Conservation (phyloP, 1,140 invertebrate species). For the Theocolax elegans region DNA sequence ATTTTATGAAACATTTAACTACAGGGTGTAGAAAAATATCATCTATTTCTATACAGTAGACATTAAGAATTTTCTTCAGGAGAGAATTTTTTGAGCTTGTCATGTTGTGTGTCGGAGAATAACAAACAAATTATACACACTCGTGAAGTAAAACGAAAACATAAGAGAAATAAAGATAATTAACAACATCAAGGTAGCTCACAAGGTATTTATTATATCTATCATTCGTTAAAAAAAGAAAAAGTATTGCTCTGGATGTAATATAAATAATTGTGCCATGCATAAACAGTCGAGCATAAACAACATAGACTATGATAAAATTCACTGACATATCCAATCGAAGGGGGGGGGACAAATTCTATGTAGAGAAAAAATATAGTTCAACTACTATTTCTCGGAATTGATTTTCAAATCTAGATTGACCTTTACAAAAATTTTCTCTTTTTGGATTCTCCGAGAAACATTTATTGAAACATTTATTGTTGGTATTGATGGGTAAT, state of each 20-base stretch:
- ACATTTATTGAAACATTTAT: slow-evolving; percentile 2
- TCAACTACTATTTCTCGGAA: slow-evolving; percentile 37
- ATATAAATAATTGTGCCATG: slow-evolving; percentile 55
- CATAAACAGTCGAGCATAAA: slow-evolving; percentile 55
- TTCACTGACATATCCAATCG: slow-evolving; percentile 15
- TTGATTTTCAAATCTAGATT: neutral
- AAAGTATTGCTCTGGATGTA: slow-evolving; percentile 41
- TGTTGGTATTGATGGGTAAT: slow-evolving; percentile 37
- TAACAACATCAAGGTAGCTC: slow-evolving; percentile 45
- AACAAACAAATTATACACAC: slow-evolving; percentile 45
- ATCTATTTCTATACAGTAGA: too few species aligned
- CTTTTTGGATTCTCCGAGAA: slow-evolving; percentile 31
- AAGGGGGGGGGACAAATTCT: neutral
- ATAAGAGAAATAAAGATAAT: too few species aligned
- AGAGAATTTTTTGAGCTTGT: slow-evolving; percentile 54
- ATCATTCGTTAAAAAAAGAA: slow-evolving; percentile 44
- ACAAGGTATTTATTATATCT: too few species aligned
- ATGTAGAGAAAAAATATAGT: neutral
- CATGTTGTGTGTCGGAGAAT: slow-evolving; percentile 58
- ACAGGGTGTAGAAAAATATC: too few species aligned
- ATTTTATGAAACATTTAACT: neutral
- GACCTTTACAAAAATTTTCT: neutral
- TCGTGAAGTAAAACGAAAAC: too few species aligned
- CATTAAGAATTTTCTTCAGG: too few species aligned
- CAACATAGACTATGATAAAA: slow-evolving; percentile 52